Evolutionary conservation across 2,797 vertebrate genomes (phyloP).

Genomic region (Chanos chanos): DNA sequence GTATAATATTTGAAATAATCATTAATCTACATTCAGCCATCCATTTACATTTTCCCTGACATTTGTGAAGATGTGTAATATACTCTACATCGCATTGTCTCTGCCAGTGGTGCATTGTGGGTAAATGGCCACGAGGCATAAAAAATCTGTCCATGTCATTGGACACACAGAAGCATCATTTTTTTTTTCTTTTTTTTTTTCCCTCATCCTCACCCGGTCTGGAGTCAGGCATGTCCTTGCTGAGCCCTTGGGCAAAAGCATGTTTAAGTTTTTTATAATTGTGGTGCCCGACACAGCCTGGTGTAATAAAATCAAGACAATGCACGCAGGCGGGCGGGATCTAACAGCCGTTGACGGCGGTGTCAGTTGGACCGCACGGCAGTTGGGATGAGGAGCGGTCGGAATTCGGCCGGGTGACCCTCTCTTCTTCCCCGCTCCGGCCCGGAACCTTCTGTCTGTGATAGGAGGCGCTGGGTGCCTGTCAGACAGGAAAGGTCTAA

Average conservation of each 20-base stretch:
- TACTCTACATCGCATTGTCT: slow-evolving; percentile 64
- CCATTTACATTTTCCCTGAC: slow-evolving; percentile 67
- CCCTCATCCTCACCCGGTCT: slow-evolving; percentile 12
- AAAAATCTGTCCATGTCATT: slow-evolving; percentile 70
- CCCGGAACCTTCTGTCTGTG: slow-evolving; percentile 74
- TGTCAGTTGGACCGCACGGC: slow-evolving; percentile 68
- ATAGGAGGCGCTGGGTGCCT: slow-evolving; percentile 75
- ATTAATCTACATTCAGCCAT: slow-evolving; percentile 59
- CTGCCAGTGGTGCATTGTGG: slow-evolving; percentile 69
- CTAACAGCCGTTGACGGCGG: too few relatives aligned
- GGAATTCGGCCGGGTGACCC: slow-evolving; percentile 72
- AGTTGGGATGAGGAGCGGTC: slow-evolving; percentile 70
- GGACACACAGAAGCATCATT: slow-evolving; percentile 71
- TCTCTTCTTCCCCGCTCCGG: slow-evolving; percentile 70
- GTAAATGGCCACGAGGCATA: slow-evolving; percentile 65
- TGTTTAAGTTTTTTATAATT: slow-evolving; percentile 78
- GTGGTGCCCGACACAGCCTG: slow-evolving; percentile 60
- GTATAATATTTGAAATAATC: slow-evolving; percentile 65
- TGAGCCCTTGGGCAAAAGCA: slow-evolving; percentile 56
- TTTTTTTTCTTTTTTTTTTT: slow-evolving; percentile 34
- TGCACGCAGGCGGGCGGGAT: slow-evolving; percentile 54
- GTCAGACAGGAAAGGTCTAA: slow-evolving; percentile 75
- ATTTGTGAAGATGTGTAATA: slow-evolving; percentile 59
- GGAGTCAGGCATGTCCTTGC: slow-evolving; percentile 60
- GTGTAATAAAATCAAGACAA: slow-evolving; percentile 70